These are phyloP conservation scores for Cremastinae sp. DNA, from an alignment of 2,888 invertebrate species.

Conservation along the genomic window DNA sequence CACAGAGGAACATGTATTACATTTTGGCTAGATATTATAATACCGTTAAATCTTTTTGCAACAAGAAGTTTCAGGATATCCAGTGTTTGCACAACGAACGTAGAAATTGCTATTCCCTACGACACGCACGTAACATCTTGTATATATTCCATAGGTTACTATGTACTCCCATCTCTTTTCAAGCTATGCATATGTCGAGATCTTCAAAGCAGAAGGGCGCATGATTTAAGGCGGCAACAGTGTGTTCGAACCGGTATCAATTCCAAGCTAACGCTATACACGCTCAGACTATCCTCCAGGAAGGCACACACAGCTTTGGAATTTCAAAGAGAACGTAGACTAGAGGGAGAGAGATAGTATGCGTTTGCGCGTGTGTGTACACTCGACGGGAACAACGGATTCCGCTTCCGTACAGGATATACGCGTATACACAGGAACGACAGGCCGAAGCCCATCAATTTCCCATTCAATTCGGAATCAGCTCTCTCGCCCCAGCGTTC, in stretches of 20 bases:
- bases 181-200: not conserved
- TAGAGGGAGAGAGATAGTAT: slow-evolving; percentile 17
- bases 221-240: not conserved
- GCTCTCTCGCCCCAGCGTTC: slow-evolving; percentile 33
- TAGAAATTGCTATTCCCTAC: slow-evolving; percentile 44
- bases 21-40: too few species aligned
- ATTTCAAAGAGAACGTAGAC: not conserved
- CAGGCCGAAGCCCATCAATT: slow-evolving; percentile 75
- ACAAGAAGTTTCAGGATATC: not conserved
- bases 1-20: too few species aligned
- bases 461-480: slow-evolving; percentile 74
- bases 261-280: not conserved
- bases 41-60: too few species aligned
- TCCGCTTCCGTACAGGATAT: slow-evolving; percentile 69
- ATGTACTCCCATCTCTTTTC: slow-evolving; percentile 16
- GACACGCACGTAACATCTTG: slow-evolving; percentile 43
- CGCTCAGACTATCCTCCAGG: not conserved
- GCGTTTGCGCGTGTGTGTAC: slow-evolving; percentile 65
- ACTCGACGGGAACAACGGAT: slow-evolving; percentile 70
- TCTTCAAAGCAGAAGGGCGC: slow-evolving; percentile 8
- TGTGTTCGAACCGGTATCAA: not conserved
- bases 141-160: slow-evolving; percentile 32
- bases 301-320: not conserved
- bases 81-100: slow-evolving; percentile 15
- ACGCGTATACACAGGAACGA: slow-evolving; percentile 69